Evolutionary conservation across 2,888 invertebrate species (phyloP).

Genomic region (Idaea straminata): DNA sequence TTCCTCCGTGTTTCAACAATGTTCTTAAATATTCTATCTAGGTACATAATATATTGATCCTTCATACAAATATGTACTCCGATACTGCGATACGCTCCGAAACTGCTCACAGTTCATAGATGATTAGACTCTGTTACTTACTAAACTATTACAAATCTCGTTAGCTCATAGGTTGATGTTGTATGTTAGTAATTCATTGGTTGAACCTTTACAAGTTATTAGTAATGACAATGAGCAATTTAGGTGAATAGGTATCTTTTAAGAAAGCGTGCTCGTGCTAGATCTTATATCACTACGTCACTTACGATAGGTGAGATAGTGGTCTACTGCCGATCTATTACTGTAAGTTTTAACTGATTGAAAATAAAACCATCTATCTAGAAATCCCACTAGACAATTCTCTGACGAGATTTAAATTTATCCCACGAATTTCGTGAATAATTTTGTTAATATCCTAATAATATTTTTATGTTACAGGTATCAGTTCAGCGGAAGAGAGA

Average conservation of each 20-base stretch:
- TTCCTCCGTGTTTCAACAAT: neutral
- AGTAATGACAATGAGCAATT: too few species aligned
- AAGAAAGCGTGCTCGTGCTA: too few species aligned
- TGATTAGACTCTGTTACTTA: neutral
- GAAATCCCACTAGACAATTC: too few species aligned
- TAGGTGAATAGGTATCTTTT: too few species aligned
- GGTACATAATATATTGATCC: neutral
- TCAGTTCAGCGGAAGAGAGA: conserved; percentile 77
- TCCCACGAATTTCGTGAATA: neutral
- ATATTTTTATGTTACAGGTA: conserved; percentile 60
- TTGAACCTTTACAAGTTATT: too few species aligned
- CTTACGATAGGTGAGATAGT: too few species aligned
- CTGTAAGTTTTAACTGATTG: too few species aligned
- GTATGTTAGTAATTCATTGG: neutral
- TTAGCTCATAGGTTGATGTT: neutral
- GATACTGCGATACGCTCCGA: neutral
- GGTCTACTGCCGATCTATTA: too few species aligned
- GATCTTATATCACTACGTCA: too few species aligned
- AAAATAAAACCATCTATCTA: too few species aligned
- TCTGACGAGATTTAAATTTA: too few species aligned
- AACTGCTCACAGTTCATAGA: neutral
- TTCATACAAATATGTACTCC: neutral
- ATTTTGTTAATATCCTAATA: conserved; percentile 18
- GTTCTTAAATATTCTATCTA: neutral
- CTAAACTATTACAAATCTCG: conserved; percentile 2